Base-by-base conservation (phyloP, 1,140 invertebrate species). In the Dinoponera quadriceps region DNA sequence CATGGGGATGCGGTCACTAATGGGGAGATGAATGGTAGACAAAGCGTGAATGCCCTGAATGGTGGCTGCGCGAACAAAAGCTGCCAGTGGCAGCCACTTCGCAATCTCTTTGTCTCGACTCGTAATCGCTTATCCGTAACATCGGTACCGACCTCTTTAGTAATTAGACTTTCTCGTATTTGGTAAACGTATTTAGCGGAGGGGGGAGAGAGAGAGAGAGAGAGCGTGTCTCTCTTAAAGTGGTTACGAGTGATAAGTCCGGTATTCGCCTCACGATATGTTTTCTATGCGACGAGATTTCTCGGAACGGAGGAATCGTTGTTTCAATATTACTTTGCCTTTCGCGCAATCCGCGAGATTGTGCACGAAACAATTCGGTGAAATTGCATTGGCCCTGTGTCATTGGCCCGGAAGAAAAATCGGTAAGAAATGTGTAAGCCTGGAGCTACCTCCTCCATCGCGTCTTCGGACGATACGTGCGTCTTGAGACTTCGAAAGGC, bases 401-500 rank as follows among this genome's bases (percentile, higher is more conserved):
- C 65, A 80, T 80, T 84, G 69, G 69, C 7, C 22, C 20, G 29
- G 27, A 62, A 75, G 73, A 49, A 48, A 83, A 85, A 78, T 73
- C 77, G 83, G 66, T 38, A 54, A 80, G 25, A 62, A 77, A 57
- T 44, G 57, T 62, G 66, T 65, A 74, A 73, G 65, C 85, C 66
- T 62, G 29, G 33, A 60, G 72, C 66, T n/a, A 75, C 49, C 55
- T 48, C 27, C 7, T 48, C 22, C 22, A 20, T 65, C 33, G 57
- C 25, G 72, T 86, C 5, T 86, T 86, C 59, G 84, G 78, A 38
- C 72, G 59, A 72, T 60, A 49, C 65, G 51, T 54, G 48, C 66
- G 85, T 84, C 85, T 69, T 68, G 74, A 84, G 82, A 87, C 73
- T 87, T 87, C 71, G 74, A 84, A 87, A 87, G 51, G 85, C 69